A percentile compares a stretch with the other conserved stretches of the same genome.
Conservation (phyloP, 2,797 vertebrate genomes). For the Bradypodion ventrale region DNA sequence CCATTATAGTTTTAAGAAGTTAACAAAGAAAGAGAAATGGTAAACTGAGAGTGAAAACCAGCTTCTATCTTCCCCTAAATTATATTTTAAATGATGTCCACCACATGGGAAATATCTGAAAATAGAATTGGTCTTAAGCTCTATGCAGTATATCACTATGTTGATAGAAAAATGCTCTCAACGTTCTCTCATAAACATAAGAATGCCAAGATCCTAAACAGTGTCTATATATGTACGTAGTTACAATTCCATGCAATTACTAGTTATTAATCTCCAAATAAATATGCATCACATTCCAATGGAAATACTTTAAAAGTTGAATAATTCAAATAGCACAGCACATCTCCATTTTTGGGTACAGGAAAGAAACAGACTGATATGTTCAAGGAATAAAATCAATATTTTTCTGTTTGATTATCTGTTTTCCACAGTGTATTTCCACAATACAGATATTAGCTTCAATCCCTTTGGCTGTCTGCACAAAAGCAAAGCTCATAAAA, state of each 20-base stretch:
- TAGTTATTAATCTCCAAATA: not conserved
- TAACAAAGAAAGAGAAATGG: not conserved
- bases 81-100: not conserved
- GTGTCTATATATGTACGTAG: not conserved
- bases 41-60: not conserved
- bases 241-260: not conserved
- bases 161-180: not conserved
- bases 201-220: not conserved
- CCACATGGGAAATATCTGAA: not conserved
- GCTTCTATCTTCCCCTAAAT: not conserved
- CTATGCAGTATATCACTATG: not conserved
- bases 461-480: not conserved
- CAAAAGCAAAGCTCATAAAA: constrained; percentile 12
- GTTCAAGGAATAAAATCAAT: not conserved
- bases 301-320: not conserved
- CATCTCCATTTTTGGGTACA: not conserved
- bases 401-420: constrained; percentile 2
- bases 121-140: not conserved
- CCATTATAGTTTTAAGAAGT: not conserved
- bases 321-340: not conserved
- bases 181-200: constrained; percentile 7
- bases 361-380: not conserved
- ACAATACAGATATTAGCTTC: not conserved
- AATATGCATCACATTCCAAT: not conserved
- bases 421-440: not conserved